These are phyloP conservation scores for Drosophila limbata DNA, from an alignment of 2,888 invertebrate species.

Conservation along the genomic window DNA sequence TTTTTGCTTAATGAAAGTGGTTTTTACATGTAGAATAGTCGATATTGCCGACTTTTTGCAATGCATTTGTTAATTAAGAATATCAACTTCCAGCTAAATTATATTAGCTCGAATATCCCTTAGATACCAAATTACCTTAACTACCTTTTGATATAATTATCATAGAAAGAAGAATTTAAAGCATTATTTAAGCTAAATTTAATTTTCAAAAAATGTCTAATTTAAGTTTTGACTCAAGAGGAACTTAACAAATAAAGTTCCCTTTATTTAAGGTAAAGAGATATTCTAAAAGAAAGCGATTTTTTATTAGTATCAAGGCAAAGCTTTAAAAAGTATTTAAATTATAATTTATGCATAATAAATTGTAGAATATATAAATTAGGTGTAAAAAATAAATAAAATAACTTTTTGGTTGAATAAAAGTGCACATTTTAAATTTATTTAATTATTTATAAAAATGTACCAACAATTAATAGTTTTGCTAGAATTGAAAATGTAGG, in stretches of 20 bases:
- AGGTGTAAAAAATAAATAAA: no score
- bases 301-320: no score
- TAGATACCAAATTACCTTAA: not conserved
- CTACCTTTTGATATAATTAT: no score
- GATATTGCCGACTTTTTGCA: not conserved
- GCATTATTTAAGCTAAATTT: not conserved
- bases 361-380: no score
- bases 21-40: not conserved
- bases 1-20: not conserved
- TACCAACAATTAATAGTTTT: no score
- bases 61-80: conserved; percentile 5
- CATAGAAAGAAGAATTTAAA: not conserved
- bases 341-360: no score
- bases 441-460: no score
- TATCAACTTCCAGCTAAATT: not conserved
- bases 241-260: not conserved
- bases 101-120: not conserved
- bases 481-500: no score
- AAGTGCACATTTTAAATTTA: no score
- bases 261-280: not conserved
- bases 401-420: no score
- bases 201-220: not conserved
- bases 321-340: no score
- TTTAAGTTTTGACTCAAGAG: not conserved
- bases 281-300: no score